Conservation (phyloP, 2,113 vertebrate genomes). For the Phaethon lepturus region DNA sequence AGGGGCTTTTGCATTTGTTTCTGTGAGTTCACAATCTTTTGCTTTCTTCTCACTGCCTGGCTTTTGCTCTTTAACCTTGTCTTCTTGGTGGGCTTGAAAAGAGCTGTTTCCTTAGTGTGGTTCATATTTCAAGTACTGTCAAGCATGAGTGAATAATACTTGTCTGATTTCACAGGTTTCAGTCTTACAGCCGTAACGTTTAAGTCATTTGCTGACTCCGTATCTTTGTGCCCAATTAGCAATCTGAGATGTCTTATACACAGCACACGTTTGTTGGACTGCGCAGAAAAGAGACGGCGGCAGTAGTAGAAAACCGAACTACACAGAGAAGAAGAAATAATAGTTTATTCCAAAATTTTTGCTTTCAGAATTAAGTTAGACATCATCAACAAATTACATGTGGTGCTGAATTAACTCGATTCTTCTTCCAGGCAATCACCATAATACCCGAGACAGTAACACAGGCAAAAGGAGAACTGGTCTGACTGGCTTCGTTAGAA, state of each 20-base stretch:
- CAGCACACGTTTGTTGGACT: neutral
- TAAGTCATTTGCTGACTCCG: neutral
- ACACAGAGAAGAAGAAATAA: neutral
- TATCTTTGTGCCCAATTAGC: neutral
- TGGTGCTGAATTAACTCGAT: neutral
- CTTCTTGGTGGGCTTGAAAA: neutral
- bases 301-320: neutral
- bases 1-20: neutral
- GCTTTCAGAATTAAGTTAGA: neutral
- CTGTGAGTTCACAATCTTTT: neutral
- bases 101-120: neutral
- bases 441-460: neutral
- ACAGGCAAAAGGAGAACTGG: neutral
- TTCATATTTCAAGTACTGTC: neutral
- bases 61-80: neutral
- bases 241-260: neutral
- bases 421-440: neutral
- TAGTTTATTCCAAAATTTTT: neutral
- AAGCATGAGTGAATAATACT: neutral
- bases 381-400: neutral
- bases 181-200: neutral
- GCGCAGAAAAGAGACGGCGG: accelerated
- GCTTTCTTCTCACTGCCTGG: neutral
- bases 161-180: neutral
- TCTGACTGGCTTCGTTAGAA: neutral